Evolutionary conservation across 2,888 invertebrate genomes (phyloP).

Genomic region (Anticlea derivata): DNA sequence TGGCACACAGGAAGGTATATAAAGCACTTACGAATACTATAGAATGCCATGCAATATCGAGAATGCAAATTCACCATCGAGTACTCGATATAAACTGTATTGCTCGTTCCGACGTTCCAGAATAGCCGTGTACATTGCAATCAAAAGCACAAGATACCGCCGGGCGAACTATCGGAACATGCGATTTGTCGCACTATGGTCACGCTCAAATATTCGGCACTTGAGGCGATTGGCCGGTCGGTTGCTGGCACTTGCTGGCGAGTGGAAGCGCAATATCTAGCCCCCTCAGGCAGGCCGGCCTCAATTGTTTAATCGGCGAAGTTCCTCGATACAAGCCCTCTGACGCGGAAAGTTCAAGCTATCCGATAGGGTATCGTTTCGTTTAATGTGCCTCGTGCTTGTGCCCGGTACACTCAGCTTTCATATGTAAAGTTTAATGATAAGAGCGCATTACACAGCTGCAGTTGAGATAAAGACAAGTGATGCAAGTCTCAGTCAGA

Average conservation of each 20-base stretch:
- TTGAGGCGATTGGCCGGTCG: slow-evolving; percentile 22
- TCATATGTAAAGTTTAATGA: slow-evolving; percentile 45
- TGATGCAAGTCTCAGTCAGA: slow-evolving; percentile 28
- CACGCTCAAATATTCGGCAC: slow-evolving; percentile 28
- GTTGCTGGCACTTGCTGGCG: slow-evolving; percentile 21
- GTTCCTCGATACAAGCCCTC: slow-evolving; percentile 66
- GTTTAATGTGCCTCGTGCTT: slow-evolving; percentile 56
- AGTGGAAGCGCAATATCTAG: slow-evolving; percentile 52
- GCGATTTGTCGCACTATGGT: slow-evolving; percentile 28
- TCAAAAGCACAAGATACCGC: slow-evolving; percentile 26
- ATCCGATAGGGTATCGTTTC: slow-evolving; percentile 65
- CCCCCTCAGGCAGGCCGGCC: slow-evolving; percentile 47
- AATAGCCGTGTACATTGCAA: slow-evolving; percentile 23
- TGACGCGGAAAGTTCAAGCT: slow-evolving; percentile 64
- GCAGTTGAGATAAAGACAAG: slow-evolving; percentile 42
- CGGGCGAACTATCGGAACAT: slow-evolving; percentile 22
- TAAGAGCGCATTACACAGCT: slow-evolving; percentile 45
- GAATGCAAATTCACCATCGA: slow-evolving; percentile 19
- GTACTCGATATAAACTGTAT: slow-evolving; percentile 26
- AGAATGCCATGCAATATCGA: slow-evolving; percentile 11
- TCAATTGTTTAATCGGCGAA: slow-evolving; percentile 72
- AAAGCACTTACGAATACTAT: slow-evolving; percentile 9
- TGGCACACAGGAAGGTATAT: slow-evolving; percentile 9
- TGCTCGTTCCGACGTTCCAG: slow-evolving; percentile 17
- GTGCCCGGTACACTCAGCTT: slow-evolving; percentile 45